Percentiles rank a stretch among this genome's conserved stretches.
Evolutionary conservation across 2,888 invertebrate species (phyloP).

Genomic region (Macroteleia sp.): DNA sequence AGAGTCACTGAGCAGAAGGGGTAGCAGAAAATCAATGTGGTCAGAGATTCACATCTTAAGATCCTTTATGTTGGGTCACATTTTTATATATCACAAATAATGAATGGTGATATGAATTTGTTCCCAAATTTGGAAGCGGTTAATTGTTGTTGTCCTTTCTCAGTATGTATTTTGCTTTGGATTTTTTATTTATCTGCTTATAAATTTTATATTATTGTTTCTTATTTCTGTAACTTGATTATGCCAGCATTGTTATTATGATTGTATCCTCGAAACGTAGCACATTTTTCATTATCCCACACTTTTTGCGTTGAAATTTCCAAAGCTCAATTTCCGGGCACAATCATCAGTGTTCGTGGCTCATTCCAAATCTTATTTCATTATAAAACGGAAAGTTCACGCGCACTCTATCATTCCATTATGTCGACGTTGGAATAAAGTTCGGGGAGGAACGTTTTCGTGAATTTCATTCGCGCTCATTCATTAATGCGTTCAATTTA

Average conservation of each 20-base stretch:
- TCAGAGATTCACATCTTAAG: conserved; percentile 65
- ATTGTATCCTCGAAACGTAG: conserved; percentile 18
- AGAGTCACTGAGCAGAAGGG: conserved; percentile 10
- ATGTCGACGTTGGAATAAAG: conserved; percentile 65
- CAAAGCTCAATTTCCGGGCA: conserved; percentile 58
- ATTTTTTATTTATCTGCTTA: too few relatives aligned
- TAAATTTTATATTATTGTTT: too few relatives aligned
- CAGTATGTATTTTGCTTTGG: not conserved
- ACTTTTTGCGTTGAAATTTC: conserved; percentile 58
- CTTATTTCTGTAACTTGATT: conserved; percentile 7
- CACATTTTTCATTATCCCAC: conserved; percentile 70
- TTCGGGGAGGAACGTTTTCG: conserved; percentile 51
- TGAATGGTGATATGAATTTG: too few relatives aligned
- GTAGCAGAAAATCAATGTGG: conserved; percentile 67
- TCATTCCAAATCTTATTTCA: conserved; percentile 63
- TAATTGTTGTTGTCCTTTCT: conserved; percentile 64
- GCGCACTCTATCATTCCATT: conserved; percentile 63
- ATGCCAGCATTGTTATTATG: conserved; percentile 6
- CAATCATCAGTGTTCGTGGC: conserved; percentile 59
- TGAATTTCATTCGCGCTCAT: conserved; percentile 65
- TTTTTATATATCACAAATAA: conserved; percentile 81
- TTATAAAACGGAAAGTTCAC: conserved; percentile 60
- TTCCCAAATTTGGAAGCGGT: too few relatives aligned
- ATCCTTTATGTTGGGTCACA: conserved; percentile 81
- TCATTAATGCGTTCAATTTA: conserved; percentile 69